Conservation (phyloP, 2,888 invertebrate species). For the Andricus quercusramuli region DNA sequence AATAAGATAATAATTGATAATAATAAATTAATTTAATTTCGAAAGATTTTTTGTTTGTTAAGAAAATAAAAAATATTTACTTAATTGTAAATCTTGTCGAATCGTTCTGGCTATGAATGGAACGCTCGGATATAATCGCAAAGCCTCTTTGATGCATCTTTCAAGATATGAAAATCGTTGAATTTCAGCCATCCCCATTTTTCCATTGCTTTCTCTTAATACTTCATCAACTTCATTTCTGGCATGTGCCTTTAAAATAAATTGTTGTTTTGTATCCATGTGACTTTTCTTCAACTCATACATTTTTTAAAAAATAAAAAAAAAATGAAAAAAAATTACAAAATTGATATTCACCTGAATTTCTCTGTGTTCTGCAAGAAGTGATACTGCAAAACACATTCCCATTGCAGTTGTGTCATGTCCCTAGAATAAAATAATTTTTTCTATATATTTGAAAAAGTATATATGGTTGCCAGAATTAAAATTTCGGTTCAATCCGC, state of each 20-base stretch:
- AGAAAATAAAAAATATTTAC: slow-evolving; percentile 48
- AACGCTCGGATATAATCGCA: slow-evolving; percentile 85
- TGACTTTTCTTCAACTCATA: too few relatives aligned
- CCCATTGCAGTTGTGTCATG: slow-evolving; percentile 83
- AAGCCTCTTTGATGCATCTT: slow-evolving; percentile 85
- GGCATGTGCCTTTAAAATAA: slow-evolving; percentile 54
- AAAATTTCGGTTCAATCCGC: too few relatives aligned
- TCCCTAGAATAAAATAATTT: slow-evolving; percentile 77
- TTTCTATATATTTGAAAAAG: too few relatives aligned
- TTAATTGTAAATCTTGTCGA: slow-evolving; percentile 79
- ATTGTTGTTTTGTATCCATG: neutral
- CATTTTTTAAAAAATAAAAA: neutral
- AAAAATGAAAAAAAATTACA: too few relatives aligned
- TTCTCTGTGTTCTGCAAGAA: slow-evolving; percentile 79
- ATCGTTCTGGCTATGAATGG: slow-evolving; percentile 83
- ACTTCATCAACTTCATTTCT: slow-evolving; percentile 73
- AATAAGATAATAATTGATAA: too few relatives aligned
- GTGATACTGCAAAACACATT: slow-evolving; percentile 79
- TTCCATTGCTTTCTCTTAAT: slow-evolving; percentile 79
- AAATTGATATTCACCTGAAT: slow-evolving; percentile 64
- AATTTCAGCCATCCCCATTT: slow-evolving; percentile 81
- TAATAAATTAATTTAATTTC: too few relatives aligned
- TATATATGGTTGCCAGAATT: too few relatives aligned
- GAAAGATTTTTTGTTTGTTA: too few relatives aligned
- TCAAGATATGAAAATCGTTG: slow-evolving; percentile 85